phyloP scores from a whole-genome alignment of 2,888 invertebrate genomes.

The Acrocyrtus sp. region DNA sequence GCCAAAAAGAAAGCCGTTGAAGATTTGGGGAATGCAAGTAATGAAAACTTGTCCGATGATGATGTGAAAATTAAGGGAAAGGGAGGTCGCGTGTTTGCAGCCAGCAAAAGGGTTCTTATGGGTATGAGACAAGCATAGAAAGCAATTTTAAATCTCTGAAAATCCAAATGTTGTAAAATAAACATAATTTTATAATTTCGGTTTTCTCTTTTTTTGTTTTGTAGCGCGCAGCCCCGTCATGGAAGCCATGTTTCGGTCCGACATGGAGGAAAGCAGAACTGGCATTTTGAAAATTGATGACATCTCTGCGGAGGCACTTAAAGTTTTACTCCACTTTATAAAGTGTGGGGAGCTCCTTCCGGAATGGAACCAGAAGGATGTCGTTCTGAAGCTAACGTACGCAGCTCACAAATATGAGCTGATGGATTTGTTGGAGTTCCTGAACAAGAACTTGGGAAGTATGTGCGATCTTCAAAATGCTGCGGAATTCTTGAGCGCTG shows the following conservation, averaged over 20 bases:
- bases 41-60: neutral
- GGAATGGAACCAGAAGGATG: neutral
- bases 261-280: constrained; percentile 9
- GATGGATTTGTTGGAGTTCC: neutral
- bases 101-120: neutral
- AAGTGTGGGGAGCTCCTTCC: constrained; percentile 4
- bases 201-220: neutral
- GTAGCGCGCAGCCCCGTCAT: constrained; percentile 11
- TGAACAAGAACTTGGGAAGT: neutral
- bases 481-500: neutral
- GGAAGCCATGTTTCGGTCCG: constrained; percentile 7
- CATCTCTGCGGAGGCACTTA: neutral
- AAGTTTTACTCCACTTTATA: constrained; percentile 10
- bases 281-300: constrained; percentile 21
- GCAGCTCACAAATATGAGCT: constrained; percentile 11
- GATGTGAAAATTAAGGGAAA: constrained; percentile 7
- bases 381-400: constrained; percentile 8
- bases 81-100: neutral
- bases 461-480: constrained; percentile 3
- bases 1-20: too few species aligned
- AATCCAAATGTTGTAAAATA: neutral
- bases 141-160: neutral
- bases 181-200: neutral
- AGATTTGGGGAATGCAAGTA: neutral
- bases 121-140: neutral